Evolutionary conservation across 2,888 invertebrate genomes (phyloP), one percentile per base, ranked within the genome.

Genomic region (Marasmarcha lunaedactyla): DNA sequence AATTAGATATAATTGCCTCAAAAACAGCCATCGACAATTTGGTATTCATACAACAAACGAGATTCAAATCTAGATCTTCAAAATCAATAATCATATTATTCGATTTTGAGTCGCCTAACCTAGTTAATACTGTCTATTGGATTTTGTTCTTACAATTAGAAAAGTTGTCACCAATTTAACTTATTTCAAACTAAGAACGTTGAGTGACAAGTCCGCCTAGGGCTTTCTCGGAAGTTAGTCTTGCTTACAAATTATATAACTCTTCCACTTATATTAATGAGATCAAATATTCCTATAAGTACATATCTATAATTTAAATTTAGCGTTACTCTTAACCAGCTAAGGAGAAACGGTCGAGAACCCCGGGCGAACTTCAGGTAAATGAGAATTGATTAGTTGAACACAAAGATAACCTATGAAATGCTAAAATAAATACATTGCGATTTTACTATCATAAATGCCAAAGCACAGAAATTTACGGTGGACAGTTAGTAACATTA

Each of bases 1-100:
- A 57, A 55, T 55, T 52, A 56, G 57, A 59, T 59, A 60, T 56
- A 57, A 57, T 53, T 54, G 20, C 44, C 58, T 47, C 52, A 56
- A 57, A 56, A 55, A 53, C 46, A 46, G 47, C 46, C 39, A 47
- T 7, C 10, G 2, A 36, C n/a, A 43, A 47, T 48, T 52, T 47
- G 25, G 43, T 41, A 41, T 45, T 47, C 48, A 54, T 48, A 52
- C 51, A 50, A 41, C 25, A 48, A n/a, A 40, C 37, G 40, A 44
- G 39, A 41, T 11, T 43, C 35, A 48, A 39, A 46, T 48, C 42
- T 40, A 30, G 30, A 30, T 30, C 30, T 42, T 37, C 48, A 27
- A 48, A 55, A 53, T 54, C 55, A 51, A 47, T 46, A n/a, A n/a
- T n/a, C n/a, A n/a, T n/a, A n/a, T n/a, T 38, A 42, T 40, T 45